A percentile compares a stretch with the other conserved stretches of the same genome.
These are phyloP conservation scores for Euwallacea similis DNA, from an alignment of 1,140 invertebrate species.

Conservation along the genomic window DNA sequence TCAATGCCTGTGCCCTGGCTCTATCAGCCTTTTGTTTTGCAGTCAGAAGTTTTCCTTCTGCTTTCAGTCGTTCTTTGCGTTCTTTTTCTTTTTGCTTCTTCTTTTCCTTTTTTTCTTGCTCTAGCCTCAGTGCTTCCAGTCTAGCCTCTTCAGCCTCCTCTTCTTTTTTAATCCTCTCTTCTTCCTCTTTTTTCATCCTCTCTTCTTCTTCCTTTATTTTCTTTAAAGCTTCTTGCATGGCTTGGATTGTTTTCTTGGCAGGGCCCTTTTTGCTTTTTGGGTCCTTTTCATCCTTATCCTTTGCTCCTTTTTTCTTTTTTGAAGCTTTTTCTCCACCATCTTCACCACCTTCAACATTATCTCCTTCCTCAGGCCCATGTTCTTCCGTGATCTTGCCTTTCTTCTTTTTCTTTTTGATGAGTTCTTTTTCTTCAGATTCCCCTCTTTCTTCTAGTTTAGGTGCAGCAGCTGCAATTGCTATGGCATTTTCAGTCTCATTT, in stretches of 20 bases:
- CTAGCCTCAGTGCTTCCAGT: conserved; percentile 71
- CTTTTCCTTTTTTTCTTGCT: conserved; percentile 85
- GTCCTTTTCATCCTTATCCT: conserved; percentile 52
- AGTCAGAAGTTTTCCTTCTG: conserved; percentile 91
- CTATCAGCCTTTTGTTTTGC: conserved; percentile 90
- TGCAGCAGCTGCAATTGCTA: conserved; percentile 38
- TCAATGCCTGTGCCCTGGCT: conserved; percentile 81
- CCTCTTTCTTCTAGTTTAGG: conserved; percentile 12
- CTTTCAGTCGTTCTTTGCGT: conserved; percentile 87
- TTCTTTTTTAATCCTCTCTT: conserved; percentile 73
- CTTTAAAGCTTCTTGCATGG: conserved; percentile 86
- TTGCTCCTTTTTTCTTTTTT: conserved; percentile 54
- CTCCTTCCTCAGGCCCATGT: conserved; percentile 36
- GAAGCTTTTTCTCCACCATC: conserved; percentile 51
- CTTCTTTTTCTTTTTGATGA: conserved; percentile 47
- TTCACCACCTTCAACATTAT: conserved; percentile 50
- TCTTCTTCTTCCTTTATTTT: conserved; percentile 92
- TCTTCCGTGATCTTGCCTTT: conserved; percentile 55
- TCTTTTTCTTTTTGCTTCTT: conserved; percentile 97
- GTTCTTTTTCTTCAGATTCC: conserved; percentile 50
- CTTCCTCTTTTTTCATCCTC: conserved; percentile 72
- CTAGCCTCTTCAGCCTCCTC: conserved; percentile 74
- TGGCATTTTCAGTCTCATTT: not conserved
- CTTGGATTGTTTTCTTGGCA: conserved; percentile 76
- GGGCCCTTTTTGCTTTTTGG: conserved; percentile 62